These are phyloP conservation scores for Hypomecis punctinalis DNA, from an alignment of 2,888 invertebrate species.

Conservation along the genomic window DNA sequence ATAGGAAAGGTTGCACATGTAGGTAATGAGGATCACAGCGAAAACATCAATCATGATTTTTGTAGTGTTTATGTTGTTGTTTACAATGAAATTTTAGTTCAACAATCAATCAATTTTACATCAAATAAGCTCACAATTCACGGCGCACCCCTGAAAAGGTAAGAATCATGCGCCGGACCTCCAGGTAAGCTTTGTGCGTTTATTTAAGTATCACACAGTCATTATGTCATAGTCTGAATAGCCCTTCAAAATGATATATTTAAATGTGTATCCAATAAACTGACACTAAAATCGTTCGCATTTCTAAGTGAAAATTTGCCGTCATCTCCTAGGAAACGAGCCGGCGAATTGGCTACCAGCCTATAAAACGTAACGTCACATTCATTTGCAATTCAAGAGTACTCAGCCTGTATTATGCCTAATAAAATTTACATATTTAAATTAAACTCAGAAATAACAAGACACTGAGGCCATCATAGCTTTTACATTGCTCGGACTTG, in stretches of 20 bases:
- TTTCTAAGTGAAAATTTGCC: slow-evolving; percentile 80
- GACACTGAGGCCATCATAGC: slow-evolving; percentile 74
- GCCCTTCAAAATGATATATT: slow-evolving; percentile 46
- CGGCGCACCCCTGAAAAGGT: too few relatives aligned
- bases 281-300: slow-evolving; percentile 63
- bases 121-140: too few relatives aligned
- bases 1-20: too few relatives aligned
- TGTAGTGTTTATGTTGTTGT: too few relatives aligned
- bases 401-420: slow-evolving; percentile 83
- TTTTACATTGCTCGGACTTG: slow-evolving; percentile 66
- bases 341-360: slow-evolving; percentile 82
- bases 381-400: slow-evolving; percentile 84
- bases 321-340: slow-evolving; percentile 74
- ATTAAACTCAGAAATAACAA: slow-evolving; percentile 84
- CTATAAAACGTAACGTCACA: slow-evolving; percentile 84
- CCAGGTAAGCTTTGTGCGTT: too few relatives aligned
- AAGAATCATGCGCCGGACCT: too few relatives aligned
- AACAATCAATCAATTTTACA: too few relatives aligned
- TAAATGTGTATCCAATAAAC: slow-evolving; percentile 61
- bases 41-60: too few relatives aligned
- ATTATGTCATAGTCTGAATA: slow-evolving; percentile 39
- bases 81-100: too few relatives aligned
- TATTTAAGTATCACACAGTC: too few relatives aligned
- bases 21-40: too few relatives aligned
- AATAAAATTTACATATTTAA: slow-evolving; percentile 86